Conservation (phyloP, 2,113 vertebrate genomes). For the Cricetomys ansorgei region DNA sequence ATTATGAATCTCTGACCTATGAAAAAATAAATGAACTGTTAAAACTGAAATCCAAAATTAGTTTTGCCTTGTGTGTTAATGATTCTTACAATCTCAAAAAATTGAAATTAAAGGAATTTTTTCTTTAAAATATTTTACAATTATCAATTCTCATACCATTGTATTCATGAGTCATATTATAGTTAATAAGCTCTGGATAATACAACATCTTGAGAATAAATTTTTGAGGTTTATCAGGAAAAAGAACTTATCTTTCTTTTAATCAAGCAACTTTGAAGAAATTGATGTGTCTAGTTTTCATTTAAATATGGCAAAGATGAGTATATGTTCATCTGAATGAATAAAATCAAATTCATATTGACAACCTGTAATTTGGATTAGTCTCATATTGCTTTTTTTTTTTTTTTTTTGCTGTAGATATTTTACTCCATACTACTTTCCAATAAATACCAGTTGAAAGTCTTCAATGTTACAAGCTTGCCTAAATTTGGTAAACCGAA, state of each 20-base stretch:
- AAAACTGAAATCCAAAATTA: constrained; percentile 2
- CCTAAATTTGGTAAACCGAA: neutral
- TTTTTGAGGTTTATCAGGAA: neutral
- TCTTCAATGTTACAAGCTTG: neutral
- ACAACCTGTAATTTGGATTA: neutral
- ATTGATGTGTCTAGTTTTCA: neutral
- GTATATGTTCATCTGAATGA: neutral
- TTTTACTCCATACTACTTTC: neutral
- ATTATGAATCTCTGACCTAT: neutral
- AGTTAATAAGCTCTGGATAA: neutral
- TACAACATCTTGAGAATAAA: neutral
- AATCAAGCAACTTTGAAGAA: neutral
- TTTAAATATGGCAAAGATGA: neutral
- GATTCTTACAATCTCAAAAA: neutral
- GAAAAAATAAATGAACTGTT: neutral
- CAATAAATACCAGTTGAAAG: neutral
- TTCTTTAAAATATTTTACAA: neutral
- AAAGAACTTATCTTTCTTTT: neutral
- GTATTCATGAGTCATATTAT: neutral
- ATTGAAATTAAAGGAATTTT: too few relatives aligned
- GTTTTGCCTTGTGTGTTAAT: neutral
- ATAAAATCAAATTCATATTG: neutral
- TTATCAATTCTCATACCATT: neutral
- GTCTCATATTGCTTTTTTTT: neutral
- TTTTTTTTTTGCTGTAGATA: neutral